phyloP scores from a whole-genome alignment of 2,797 vertebrate species.

The Gephyroberyx darwinii region DNA sequence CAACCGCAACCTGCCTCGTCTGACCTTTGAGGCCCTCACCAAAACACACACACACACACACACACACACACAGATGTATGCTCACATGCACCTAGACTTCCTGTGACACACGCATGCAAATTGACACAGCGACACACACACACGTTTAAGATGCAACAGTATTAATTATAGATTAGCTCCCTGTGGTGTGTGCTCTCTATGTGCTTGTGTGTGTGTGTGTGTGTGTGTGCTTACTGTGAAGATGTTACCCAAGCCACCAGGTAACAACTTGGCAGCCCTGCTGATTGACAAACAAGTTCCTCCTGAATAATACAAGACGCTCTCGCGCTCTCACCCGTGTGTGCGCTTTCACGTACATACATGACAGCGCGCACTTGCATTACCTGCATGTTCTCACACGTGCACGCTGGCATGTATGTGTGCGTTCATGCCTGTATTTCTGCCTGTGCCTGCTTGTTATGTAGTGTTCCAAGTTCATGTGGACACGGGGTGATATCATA shows the following conservation, averaged over 20 bases:
- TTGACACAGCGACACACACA: too few relatives aligned
- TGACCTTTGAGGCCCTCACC: conserved; percentile 33
- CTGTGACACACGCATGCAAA: background rate
- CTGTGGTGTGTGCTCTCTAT: background rate
- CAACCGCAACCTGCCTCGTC: conserved; percentile 48
- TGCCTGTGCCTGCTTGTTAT: background rate
- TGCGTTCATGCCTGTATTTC: background rate
- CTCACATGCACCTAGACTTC: conserved; percentile 1
- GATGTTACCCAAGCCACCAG: conserved; percentile 8
- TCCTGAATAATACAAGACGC: conserved; percentile 34
- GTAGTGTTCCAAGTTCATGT: background rate
- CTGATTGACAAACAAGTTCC: conserved; percentile 29
- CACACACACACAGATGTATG: background rate
- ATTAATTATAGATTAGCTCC: background rate
- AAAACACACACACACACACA: conserved; percentile 19
- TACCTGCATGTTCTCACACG: background rate
- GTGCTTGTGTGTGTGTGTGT: background rate
- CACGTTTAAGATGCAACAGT: background rate
- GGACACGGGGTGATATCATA: background rate
- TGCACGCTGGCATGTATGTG: background rate
- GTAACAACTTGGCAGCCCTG: conserved; percentile 7
- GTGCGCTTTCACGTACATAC: background rate
- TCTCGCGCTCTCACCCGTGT: background rate
- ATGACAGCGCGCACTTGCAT: background rate
- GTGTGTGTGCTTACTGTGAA: background rate